phyloP scores from a whole-genome alignment of 2,797 vertebrate species.

The Tokudaia muenninki region DNA sequence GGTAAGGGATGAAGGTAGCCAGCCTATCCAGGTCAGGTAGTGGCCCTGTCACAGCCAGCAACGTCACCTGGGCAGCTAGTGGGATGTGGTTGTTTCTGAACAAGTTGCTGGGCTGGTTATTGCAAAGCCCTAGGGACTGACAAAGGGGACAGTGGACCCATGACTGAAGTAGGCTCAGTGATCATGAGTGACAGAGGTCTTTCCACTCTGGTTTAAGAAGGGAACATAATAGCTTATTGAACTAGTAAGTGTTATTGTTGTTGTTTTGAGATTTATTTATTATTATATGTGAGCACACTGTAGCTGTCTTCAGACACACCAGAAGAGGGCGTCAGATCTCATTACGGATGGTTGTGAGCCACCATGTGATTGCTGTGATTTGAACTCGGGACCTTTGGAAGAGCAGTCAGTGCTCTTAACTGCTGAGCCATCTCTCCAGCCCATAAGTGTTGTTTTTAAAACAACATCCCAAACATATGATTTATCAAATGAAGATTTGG shows the following conservation, averaged over 20 bases:
- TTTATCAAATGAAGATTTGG: background rate
- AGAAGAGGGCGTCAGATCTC: too few relatives aligned
- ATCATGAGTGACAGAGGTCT: background rate
- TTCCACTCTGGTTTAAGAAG: background rate
- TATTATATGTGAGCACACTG: too few relatives aligned
- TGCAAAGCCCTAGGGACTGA: background rate
- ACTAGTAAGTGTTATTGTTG: background rate
- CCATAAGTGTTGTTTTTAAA: background rate
- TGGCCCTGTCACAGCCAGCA: background rate
- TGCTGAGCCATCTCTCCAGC: too few relatives aligned
- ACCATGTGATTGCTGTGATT: too few relatives aligned
- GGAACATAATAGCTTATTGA: background rate
- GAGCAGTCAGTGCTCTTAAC: too few relatives aligned
- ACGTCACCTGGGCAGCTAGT: background rate
- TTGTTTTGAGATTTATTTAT: too few relatives aligned
- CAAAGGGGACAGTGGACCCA: background rate
- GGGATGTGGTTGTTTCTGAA: background rate
- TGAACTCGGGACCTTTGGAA: too few relatives aligned
- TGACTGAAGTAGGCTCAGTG: background rate
- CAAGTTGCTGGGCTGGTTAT: background rate
- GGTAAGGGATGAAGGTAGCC: slow-evolving; percentile 86
- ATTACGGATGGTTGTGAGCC: too few relatives aligned
- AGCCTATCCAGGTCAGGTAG: background rate
- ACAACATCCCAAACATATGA: background rate
- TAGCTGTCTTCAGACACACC: too few relatives aligned